A percentile compares a stretch with the other conserved stretches of the same genome.
phyloP scores from a whole-genome alignment of 2,888 invertebrate genomes.

The Eupithecia pulchellata region DNA sequence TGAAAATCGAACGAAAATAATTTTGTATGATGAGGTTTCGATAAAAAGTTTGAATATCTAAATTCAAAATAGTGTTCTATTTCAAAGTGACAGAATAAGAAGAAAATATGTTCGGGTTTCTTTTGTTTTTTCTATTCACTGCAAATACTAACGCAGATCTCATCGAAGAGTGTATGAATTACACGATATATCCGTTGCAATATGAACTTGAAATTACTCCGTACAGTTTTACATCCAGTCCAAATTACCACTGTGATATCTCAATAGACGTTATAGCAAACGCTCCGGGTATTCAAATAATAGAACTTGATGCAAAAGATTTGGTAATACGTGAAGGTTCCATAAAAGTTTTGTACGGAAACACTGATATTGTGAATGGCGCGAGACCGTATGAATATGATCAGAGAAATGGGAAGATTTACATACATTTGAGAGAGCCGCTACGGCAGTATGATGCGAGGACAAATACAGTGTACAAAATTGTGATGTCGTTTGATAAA shows the following conservation, averaged over 20 bases:
- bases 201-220: constrained; percentile 74
- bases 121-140: constrained; percentile 54
- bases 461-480: constrained; percentile 57
- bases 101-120: constrained; percentile 50
- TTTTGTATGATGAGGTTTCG: constrained; percentile 4
- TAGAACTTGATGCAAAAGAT: constrained; percentile 71
- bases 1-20: constrained; percentile 23
- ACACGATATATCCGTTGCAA: constrained; percentile 78
- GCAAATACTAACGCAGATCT: constrained; percentile 59
- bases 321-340: constrained; percentile 61
- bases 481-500: constrained; percentile 66
- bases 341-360: constrained; percentile 64
- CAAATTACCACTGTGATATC: constrained; percentile 72
- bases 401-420: constrained; percentile 59
- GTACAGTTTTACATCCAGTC: constrained; percentile 57
- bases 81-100: constrained; percentile 21
- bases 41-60: constrained; percentile 19
- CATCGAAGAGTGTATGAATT: constrained; percentile 77
- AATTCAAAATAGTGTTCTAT: constrained; percentile 20
- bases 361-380: constrained; percentile 63
- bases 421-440: constrained; percentile 67
- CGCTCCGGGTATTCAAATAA: constrained; percentile 64
- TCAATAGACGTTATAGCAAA: constrained; percentile 74
- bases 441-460: constrained; percentile 59
- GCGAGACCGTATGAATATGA: constrained; percentile 68